Conservation (phyloP, 2,113 vertebrate species). For the Salvelinus sp. region DNA sequence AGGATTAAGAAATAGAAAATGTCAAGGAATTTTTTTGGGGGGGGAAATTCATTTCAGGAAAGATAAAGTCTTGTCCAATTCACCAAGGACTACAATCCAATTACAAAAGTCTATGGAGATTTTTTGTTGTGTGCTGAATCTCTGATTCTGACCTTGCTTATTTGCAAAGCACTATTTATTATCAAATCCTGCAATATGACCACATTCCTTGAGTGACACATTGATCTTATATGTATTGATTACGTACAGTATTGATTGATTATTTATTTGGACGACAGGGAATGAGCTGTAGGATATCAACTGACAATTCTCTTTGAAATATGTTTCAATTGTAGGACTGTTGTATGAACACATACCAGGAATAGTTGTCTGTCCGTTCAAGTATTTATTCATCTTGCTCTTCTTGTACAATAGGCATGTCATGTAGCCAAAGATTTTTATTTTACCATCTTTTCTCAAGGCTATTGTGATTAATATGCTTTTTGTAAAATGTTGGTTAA, state of each 20-base stretch:
- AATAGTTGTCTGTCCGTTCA: constrained; percentile 12
- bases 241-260: not conserved
- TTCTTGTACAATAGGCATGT: constrained; percentile 57
- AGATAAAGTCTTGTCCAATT: constrained; percentile 53
- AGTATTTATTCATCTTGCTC: constrained; percentile 15
- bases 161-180: constrained; percentile 22
- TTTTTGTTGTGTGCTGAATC: constrained; percentile 19
- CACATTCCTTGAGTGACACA: not conserved
- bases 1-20: no score
- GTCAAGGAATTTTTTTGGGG: constrained; percentile 56
- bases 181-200: not conserved
- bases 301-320: constrained; percentile 51
- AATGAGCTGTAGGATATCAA: constrained; percentile 22
- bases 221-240: not conserved
- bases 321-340: constrained; percentile 2
- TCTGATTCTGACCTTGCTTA: constrained; percentile 38
- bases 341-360: constrained; percentile 12
- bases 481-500: constrained; percentile 69
- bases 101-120: constrained; percentile 52
- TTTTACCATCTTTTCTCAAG: constrained; percentile 61
- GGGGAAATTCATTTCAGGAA: not conserved
- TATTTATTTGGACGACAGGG: not conserved
- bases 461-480: constrained; percentile 45
- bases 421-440: constrained; percentile 73
- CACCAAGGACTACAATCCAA: constrained; percentile 41